phyloP scores from a whole-genome alignment of 2,113 vertebrate species.

The Pyrgilauda ruficollis region DNA sequence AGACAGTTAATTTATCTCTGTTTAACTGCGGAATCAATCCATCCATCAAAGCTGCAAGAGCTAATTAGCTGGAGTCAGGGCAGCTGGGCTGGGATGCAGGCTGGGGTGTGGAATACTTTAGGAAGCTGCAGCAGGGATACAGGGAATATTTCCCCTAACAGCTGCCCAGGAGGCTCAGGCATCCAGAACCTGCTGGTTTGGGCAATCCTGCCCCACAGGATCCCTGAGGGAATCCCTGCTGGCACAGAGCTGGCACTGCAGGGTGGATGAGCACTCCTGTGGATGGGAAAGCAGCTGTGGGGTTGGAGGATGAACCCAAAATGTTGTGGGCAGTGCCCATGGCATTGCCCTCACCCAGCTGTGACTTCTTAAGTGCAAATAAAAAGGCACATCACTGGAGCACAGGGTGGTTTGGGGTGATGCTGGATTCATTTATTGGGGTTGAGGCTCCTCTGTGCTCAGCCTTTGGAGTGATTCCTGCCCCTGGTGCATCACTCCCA shows the following conservation, averaged over 20 bases:
- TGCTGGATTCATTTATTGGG: neutral
- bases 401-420: rapidly evolving
- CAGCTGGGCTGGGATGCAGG: neutral
- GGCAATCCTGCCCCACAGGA: rapidly evolving
- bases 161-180: neutral
- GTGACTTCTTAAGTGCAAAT: rapidly evolving
- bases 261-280: rapidly evolving
- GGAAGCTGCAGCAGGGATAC: neutral
- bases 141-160: neutral
- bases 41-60: constrained; percentile 65
- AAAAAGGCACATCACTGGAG: rapidly evolving
- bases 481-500: neutral
- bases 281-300: neutral
- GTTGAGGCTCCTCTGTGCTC: neutral
- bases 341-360: neutral
- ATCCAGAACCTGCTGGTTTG: neutral
- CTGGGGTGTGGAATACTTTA: neutral
- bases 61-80: constrained; percentile 55
- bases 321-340: rapidly evolving
- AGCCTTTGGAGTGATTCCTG: neutral
- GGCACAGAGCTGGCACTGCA: neutral
- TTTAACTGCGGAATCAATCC: constrained; percentile 65
- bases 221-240: neutral
- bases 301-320: neutral
- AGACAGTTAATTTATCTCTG: constrained; percentile 73